These are phyloP conservation scores for Sitophilus oryzae DNA, from an alignment of 1,140 invertebrate genomes.

Conservation along the genomic window DNA sequence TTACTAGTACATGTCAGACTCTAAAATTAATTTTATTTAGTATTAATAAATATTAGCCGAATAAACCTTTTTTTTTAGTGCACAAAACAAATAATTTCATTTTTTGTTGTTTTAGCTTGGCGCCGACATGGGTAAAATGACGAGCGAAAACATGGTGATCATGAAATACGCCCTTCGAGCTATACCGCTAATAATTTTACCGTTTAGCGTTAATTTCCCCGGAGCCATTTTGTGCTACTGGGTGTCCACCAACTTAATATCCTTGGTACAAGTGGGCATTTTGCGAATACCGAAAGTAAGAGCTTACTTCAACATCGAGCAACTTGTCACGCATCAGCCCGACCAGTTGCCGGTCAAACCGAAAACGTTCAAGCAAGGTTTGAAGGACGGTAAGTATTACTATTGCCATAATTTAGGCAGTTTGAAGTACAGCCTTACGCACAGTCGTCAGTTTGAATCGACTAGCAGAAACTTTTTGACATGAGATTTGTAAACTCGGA, in stretches of 20 bases:
- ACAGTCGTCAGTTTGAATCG: too few species aligned
- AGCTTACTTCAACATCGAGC: conserved; percentile 73
- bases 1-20: too few species aligned
- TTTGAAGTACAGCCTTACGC: conserved; percentile 2
- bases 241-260: conserved; percentile 83
- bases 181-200: conserved; percentile 76
- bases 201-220: conserved; percentile 85
- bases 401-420: background rate
- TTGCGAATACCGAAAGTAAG: conserved; percentile 70
- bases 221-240: conserved; percentile 86
- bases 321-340: conserved; percentile 51
- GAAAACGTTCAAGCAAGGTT: conserved; percentile 69
- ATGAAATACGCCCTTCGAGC: conserved; percentile 70
- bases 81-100: background rate
- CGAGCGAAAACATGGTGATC: conserved; percentile 56
- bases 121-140: conserved; percentile 64
- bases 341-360: conserved; percentile 57
- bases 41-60: too few species aligned
- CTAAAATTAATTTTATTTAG: too few species aligned
- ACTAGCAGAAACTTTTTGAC: too few species aligned
- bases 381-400: conserved; percentile 73
- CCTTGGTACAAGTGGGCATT: conserved; percentile 73
- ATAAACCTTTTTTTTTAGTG: too few species aligned
- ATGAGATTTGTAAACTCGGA: too few species aligned
- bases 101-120: conserved; percentile 55